phyloP scores from a whole-genome alignment of 92 coral and sea anemone genomes.

The Plumapathes pennacea region DNA sequence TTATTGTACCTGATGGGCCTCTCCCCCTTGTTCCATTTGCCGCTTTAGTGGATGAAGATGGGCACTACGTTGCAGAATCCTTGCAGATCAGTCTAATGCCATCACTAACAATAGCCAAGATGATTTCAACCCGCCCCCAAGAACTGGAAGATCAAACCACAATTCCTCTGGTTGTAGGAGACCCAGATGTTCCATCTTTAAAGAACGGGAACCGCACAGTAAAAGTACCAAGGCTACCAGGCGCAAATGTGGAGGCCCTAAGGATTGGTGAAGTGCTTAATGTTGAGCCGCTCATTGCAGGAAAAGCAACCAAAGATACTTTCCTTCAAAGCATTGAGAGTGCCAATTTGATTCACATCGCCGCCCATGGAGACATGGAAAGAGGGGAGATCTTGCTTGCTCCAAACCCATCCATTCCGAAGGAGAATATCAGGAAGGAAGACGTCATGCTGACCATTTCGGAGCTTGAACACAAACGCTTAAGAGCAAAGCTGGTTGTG shows the following conservation, averaged over 20 bases:
- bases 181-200: too few species aligned
- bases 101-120: too few species aligned
- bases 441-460: conserved; percentile 17
- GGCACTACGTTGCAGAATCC: too few species aligned
- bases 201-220: too few species aligned
- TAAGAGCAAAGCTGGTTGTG: conserved; percentile 27
- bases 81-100: too few species aligned
- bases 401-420: conserved; percentile 3
- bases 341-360: conserved; percentile 24
- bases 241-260: conserved; percentile 10
- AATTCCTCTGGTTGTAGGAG: too few species aligned
- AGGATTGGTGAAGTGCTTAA: conserved; percentile 15
- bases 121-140: too few species aligned
- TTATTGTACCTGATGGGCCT: too few species aligned
- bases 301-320: conserved; percentile 19
- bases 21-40: too few species aligned
- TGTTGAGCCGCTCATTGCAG: conserved; percentile 7
- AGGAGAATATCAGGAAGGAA: background rate
- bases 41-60: too few species aligned
- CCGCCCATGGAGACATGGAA: conserved; percentile 25
- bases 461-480: conserved; percentile 1
- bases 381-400: conserved; percentile 24
- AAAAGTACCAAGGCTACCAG: too few species aligned
- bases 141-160: too few species aligned
- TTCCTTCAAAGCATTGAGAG: conserved; percentile 1